phyloP scores from a whole-genome alignment of 2,888 invertebrate genomes.

The Eremobia ochroleuca region DNA sequence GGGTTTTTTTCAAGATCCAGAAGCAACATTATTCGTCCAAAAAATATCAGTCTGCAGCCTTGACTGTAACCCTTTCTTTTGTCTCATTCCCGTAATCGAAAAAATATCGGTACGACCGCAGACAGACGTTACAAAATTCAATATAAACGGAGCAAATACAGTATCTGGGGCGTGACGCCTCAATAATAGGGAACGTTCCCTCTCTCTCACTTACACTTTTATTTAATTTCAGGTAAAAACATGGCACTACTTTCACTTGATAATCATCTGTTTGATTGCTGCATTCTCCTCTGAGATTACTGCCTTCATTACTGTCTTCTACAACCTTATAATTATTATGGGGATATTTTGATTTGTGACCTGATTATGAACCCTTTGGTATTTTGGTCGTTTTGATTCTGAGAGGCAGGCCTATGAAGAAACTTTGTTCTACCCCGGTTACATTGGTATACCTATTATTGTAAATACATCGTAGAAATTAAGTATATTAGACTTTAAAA shows the following conservation, averaged over 20 bases:
- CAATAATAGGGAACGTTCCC: constrained; percentile 44
- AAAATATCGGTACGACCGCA: constrained; percentile 10
- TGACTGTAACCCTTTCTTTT: not conserved
- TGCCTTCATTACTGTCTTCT: constrained; percentile 26
- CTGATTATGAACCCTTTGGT: constrained; percentile 4
- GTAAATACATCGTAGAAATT: too few species aligned
- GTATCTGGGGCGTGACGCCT: constrained; percentile 50
- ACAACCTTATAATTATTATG: constrained; percentile 3
- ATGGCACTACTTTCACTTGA: constrained; percentile 37
- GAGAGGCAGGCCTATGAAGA: too few species aligned
- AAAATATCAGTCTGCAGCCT: not conserved
- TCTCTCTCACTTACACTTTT: constrained; percentile 57
- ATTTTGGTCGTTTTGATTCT: too few species aligned
- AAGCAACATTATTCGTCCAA: not conserved
- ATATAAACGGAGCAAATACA: constrained; percentile 7
- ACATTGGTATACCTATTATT: too few species aligned
- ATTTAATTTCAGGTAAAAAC: constrained; percentile 41
- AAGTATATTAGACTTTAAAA: too few species aligned
- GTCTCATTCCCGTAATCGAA: not conserved
- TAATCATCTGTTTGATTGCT: constrained; percentile 40
- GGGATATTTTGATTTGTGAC: constrained; percentile 38
- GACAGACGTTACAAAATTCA: constrained; percentile 34
- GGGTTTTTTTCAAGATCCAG: not conserved
- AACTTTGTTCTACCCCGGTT: too few species aligned
- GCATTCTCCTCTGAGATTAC: constrained; percentile 16